phyloP scores from a whole-genome alignment of 2,113 vertebrate genomes.

The Fregetta grallaria region DNA sequence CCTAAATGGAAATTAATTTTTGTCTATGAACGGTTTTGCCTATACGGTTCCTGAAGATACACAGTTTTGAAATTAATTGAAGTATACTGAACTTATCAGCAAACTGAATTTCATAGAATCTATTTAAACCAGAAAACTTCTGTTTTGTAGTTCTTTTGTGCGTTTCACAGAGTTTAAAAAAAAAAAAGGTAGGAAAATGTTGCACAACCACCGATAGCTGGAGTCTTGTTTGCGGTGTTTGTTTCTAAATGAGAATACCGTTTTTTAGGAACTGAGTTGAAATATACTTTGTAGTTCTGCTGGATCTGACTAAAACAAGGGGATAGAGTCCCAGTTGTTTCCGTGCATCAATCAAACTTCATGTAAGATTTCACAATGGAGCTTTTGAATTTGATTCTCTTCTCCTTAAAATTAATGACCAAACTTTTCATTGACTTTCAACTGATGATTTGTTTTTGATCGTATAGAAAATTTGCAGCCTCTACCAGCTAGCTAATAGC shows the following conservation, averaged over 20 bases:
- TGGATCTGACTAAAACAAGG: background rate
- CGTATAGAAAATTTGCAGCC: background rate
- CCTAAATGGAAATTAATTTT: background rate
- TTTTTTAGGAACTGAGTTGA: background rate
- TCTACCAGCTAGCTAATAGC: background rate
- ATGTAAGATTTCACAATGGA: background rate
- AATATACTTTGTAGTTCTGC: background rate
- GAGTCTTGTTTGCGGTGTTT: background rate
- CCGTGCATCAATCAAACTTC: background rate
- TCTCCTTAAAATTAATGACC: background rate
- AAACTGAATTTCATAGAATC: background rate
- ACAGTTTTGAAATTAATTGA: background rate
- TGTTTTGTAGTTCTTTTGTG: background rate
- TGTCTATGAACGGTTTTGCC: background rate
- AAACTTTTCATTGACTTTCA: background rate
- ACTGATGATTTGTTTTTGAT: background rate
- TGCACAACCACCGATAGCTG: background rate
- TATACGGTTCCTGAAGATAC: background rate
- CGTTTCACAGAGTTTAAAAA: background rate
- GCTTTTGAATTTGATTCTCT: background rate
- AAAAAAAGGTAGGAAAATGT: background rate
- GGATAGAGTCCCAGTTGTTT: background rate
- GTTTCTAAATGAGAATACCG: background rate
- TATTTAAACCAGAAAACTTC: background rate
- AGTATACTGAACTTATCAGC: background rate